Base-by-base conservation (phyloP, 2,113 vertebrate genomes). In the Aix galericulata region DNA sequence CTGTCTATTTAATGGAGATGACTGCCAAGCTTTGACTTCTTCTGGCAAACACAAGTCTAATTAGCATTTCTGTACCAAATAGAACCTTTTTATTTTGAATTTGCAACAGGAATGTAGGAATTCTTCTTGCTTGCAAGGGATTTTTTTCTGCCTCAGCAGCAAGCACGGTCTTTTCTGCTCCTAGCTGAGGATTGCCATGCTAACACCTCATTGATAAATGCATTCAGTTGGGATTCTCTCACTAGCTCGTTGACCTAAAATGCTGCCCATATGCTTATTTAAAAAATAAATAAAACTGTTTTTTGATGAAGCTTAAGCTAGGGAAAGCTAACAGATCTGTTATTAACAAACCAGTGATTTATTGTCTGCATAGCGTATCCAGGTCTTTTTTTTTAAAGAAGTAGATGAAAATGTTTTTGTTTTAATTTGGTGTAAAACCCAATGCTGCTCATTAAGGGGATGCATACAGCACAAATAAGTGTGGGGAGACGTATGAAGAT, bases 61-160 rank as follows among this genome's bases (percentile, higher is more conserved):
- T 96, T 94, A 94, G 83, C 91, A 86, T 97, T 91, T 93, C 88
- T 95, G 60, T 78, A 66, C 83, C 92, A 89, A 78, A 89, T 44
- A 89, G 64, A 91, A 72, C 77, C 77, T 91, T 84, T 80, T 78
- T 21, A 82, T 53, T 93, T 91, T 48, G 81, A 81, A 64, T 81
- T 86, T 91, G 77, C 56, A 72, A 73, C 67, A 52, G 48, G 52
- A 75, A 27, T 25, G 29, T 81, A 56, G 52, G 60, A 71, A 32
- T 88, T 75, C 11, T 32, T 85, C 58, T 71, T 93, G 11, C 75
- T 38, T 44, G 18, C 72, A 58, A 31, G 32, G 55, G 6, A 22
- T 48, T 48, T 44, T 84, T 92, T 40, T 81, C 36, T 92, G 36
- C 34, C 52, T 94, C n/a, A 3, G 80, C 76, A 93, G 68, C 36